Conservation (phyloP, 2,113 vertebrate species). For the Pachyramphus minor region DNA sequence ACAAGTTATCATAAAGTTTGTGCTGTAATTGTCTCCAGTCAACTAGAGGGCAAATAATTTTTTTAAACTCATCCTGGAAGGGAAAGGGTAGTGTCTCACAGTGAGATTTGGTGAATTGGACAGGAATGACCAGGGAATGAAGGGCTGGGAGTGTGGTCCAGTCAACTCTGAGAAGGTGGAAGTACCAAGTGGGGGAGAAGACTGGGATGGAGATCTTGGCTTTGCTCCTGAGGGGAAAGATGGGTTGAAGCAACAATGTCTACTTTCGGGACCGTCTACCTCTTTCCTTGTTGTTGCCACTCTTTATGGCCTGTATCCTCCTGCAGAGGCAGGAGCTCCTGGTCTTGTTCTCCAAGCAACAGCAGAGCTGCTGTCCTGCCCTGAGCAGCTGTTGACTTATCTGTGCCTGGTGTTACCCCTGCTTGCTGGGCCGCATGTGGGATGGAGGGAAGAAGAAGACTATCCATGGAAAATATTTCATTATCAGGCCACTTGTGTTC, state of each 20-base stretch:
- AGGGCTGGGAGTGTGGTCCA: neutral
- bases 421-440: neutral
- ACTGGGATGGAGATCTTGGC: neutral
- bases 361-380: neutral
- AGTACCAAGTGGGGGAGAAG: neutral
- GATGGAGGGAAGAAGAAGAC: neutral
- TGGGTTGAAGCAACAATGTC: neutral
- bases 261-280: neutral
- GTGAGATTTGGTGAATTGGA: neutral
- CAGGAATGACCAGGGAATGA: neutral
- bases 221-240: neutral
- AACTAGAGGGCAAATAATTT: neutral
- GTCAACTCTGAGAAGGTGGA: neutral
- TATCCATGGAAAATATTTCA: neutral
- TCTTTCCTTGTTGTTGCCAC: neutral
- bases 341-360: neutral
- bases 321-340: neutral
- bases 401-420: neutral
- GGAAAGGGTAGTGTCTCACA: neutral
- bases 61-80: neutral
- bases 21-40: neutral
- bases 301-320: neutral
- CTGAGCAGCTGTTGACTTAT: neutral
- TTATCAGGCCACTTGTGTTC: neutral
- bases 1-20: neutral